Evolutionary conservation across 2,888 invertebrate species (phyloP).

Genomic region (Drosophila macrospina): DNA sequence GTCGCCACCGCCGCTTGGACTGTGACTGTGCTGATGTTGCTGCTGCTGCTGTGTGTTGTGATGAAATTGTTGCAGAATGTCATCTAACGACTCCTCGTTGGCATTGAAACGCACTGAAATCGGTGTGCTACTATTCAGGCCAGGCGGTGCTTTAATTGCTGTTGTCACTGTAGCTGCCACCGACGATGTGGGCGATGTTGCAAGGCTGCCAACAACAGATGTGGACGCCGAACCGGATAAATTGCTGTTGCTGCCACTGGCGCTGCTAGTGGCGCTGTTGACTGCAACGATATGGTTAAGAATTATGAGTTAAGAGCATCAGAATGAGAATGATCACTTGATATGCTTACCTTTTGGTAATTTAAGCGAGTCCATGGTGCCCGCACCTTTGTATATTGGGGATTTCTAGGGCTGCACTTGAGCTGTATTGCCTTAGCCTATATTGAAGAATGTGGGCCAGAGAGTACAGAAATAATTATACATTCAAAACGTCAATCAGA

Average conservation of each 20-base stretch:
- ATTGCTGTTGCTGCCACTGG: slow-evolving; percentile 77
- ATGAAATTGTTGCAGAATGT: slow-evolving; percentile 84
- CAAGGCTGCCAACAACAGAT: slow-evolving; percentile 57
- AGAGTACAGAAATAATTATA: slow-evolving; percentile 14
- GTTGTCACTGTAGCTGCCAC: slow-evolving; percentile 36
- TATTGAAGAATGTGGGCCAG: slow-evolving; percentile 56
- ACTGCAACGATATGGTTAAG: slow-evolving; percentile 36
- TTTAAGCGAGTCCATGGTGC: slow-evolving; percentile 84
- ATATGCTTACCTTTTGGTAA: slow-evolving; percentile 82
- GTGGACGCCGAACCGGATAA: slow-evolving; percentile 65
- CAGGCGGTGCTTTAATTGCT: slow-evolving; percentile 75
- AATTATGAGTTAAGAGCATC: not conserved
- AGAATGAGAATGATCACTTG: not conserved
- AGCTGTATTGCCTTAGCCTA: slow-evolving; percentile 70
- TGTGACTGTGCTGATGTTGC: slow-evolving; percentile 53
- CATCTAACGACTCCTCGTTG: slow-evolving; percentile 85
- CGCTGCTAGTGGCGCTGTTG: slow-evolving; percentile 66
- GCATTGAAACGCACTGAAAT: slow-evolving; percentile 85
- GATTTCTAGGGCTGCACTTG: slow-evolving; percentile 73
- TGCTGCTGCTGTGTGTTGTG: slow-evolving; percentile 54
- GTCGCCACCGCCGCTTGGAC: slow-evolving; percentile 64
- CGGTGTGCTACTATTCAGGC: slow-evolving; percentile 77
- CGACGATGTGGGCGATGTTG: slow-evolving; percentile 71
- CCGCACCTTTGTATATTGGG: slow-evolving; percentile 47
- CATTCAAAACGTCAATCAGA: slow-evolving; percentile 74